Evolutionary conservation across 2,888 invertebrate genomes (phyloP), one percentile per base, ranked within the genome.

Genomic region (Lingula anatina): DNA sequence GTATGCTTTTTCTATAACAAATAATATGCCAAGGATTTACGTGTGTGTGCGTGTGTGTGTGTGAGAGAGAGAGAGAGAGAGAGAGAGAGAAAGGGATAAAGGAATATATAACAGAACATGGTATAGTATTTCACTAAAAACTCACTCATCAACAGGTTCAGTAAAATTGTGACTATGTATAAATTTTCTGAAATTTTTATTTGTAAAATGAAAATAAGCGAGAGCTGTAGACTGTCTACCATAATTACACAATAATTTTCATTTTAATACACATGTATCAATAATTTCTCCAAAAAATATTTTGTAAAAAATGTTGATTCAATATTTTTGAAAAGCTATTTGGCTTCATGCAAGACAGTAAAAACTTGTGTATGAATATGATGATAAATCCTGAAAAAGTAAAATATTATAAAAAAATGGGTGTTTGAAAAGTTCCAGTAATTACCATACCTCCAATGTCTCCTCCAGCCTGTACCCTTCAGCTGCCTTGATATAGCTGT

Each of bases 391-490:
- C n/a, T n/a, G n/a, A n/a, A n/a, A n/a, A n/a, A n/a, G n/a, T n/a
- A n/a, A n/a, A n/a, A n/a, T n/a, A n/a, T n/a, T n/a, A n/a, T n/a
- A n/a, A n/a, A n/a, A n/a, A n/a, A n/a, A n/a, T n/a, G n/a, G n/a
- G n/a, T n/a, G n/a, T n/a, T n/a, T n/a, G n/a, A n/a, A n/a, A n/a
- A n/a, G n/a, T n/a, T n/a, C n/a, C n/a, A n/a, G n/a, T n/a, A n/a
- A n/a, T n/a, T n/a, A 15, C 55, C 58, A 54, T 65, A 80, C 81
- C 66, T 76, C 68, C 15, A 80, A 74, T 23, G 86, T 85, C 59
- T 82, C 80, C 51, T 86, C 85, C 43, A 84, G 77, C 45, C 85
- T 79, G 69, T 86, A 87, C 9, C 81, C 79, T 53, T 80, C 81
- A 61, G 77, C 80, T 49, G 70, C 71, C 59, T 75, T 79, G 49